Conservation (phyloP, 2,888 invertebrate species). For the Agrilus mali region DNA sequence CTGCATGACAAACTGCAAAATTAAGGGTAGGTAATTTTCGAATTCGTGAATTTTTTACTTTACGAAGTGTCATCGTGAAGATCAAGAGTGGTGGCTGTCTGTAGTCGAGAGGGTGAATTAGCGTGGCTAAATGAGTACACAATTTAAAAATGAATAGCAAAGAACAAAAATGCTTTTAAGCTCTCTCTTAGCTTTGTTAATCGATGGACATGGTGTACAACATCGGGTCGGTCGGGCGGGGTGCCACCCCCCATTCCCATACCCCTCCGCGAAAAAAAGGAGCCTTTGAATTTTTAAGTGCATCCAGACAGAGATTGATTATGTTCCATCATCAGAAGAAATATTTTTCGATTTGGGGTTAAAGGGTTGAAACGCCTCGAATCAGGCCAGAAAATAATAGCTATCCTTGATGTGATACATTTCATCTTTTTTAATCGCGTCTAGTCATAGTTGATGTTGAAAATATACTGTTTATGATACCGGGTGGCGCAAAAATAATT, state of each 20-base stretch:
- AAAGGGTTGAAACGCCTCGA: background rate
- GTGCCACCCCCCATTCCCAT: too few species aligned
- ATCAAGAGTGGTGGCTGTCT: background rate
- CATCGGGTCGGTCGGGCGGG: constrained; percentile 12
- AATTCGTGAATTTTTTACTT: too few species aligned
- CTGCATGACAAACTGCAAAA: too few species aligned
- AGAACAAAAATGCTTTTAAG: constrained; percentile 21
- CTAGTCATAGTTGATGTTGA: too few species aligned
- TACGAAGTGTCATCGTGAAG: too few species aligned
- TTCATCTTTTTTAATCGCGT: background rate
- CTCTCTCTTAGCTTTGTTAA: constrained; percentile 15
- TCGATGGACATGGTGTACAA: constrained; percentile 14
- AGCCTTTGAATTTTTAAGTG: constrained; percentile 26
- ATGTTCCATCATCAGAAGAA: constrained; percentile 9
- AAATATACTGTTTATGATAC: too few species aligned
- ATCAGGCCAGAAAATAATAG: too few species aligned
- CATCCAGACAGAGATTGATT: constrained; percentile 29
- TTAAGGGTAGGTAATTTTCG: too few species aligned
- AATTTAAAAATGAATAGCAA: constrained; percentile 16
- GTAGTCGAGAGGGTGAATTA: constrained; percentile 6
- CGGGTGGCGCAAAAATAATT: too few species aligned
- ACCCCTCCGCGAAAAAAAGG: constrained; percentile 12
- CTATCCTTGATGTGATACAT: background rate
- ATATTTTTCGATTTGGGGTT: background rate
- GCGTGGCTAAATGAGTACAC: constrained; percentile 10